Evolutionary conservation across 2,888 invertebrate genomes (phyloP), one percentile per base, ranked within the genome.

Genomic region (Anoncus sp.): DNA sequence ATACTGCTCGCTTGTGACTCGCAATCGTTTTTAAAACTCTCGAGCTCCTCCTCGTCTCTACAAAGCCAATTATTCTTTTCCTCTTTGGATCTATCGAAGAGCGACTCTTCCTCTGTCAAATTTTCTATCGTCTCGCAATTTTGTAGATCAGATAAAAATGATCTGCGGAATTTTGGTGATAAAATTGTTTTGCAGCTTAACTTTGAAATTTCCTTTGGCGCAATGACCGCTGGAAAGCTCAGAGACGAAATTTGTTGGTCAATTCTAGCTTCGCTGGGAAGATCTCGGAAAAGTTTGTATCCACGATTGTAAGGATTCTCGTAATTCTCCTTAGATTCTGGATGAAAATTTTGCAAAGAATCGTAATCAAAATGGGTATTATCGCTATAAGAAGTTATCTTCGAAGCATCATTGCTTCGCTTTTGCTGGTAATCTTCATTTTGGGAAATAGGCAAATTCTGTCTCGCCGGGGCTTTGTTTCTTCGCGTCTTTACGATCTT

Each of bases 401-500:
- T 20, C 14, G 12, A 12, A 27, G 22, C 5, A 16, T 40, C 22
- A 18, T 47, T 49, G 35, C n/a, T n/a, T 24, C 35, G 27, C 12
- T 3, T 0, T 31, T 7, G 45, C 5, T n/a, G n/a, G n/a, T n/a
- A 24, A 71, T 47, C 35, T 5, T 49, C 27, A 16, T 71, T 22
- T 16, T 57, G 43, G n/a, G 10, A 43, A 18, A 43, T 7, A 5
- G 14, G 22, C 2, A 22, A 2, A 51, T 35, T 24, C 40, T 51
- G 3, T 18, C 18, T 24, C 2, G 53, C 18, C 1, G 14, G 1
- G 3, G 24, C 10, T 59, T 38, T 69, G 6, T 45, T 59, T 3
- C 31, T 79, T 53, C 63, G 49, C 10, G 51, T 10, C 38, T 51
- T 79, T 1, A 59, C 45, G n/a, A 59, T 63, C 45, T 63, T 72